A percentile compares a stretch with the other conserved stretches of the same genome.
phyloP scores from a whole-genome alignment of 2,888 invertebrate species.

The Hymenopus coronatus region DNA sequence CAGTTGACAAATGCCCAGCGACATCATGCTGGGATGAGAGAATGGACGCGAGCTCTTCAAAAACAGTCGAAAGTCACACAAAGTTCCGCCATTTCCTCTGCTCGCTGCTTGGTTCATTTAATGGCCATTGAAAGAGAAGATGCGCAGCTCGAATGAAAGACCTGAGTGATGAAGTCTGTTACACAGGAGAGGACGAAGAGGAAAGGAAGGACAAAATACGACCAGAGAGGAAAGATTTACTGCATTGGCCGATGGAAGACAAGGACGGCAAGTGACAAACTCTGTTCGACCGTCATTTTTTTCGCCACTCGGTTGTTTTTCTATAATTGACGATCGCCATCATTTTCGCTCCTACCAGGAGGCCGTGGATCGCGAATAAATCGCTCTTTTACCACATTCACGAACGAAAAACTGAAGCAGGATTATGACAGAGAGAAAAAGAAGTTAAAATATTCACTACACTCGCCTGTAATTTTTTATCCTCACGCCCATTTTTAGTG shows the following conservation, averaged over 20 bases:
- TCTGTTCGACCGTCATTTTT: not conserved
- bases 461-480: too few relatives aligned
- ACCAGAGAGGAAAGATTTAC: not conserved
- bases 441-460: too few relatives aligned
- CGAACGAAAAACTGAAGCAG: not conserved
- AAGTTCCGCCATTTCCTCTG: not conserved
- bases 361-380: not conserved
- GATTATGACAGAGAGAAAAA: too few relatives aligned
- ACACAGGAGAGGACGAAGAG: not conserved
- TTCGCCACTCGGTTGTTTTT: not conserved
- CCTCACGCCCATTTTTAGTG: too few relatives aligned
- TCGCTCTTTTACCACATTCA: not conserved
- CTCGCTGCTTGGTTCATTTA: not conserved
- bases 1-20: not conserved
- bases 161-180: not conserved
- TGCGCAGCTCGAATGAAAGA: not conserved
- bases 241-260: not conserved
- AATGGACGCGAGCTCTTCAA: not conserved
- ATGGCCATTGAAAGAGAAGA: conserved; percentile 1
- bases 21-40: not conserved
- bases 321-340: not conserved
- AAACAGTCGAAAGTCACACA: not conserved
- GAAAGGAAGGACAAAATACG: not conserved
- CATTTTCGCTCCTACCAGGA: not conserved
- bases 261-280: not conserved